Evolutionary conservation across 2,797 vertebrate genomes (phyloP).

Genomic region (Halcyon leucocephala): DNA sequence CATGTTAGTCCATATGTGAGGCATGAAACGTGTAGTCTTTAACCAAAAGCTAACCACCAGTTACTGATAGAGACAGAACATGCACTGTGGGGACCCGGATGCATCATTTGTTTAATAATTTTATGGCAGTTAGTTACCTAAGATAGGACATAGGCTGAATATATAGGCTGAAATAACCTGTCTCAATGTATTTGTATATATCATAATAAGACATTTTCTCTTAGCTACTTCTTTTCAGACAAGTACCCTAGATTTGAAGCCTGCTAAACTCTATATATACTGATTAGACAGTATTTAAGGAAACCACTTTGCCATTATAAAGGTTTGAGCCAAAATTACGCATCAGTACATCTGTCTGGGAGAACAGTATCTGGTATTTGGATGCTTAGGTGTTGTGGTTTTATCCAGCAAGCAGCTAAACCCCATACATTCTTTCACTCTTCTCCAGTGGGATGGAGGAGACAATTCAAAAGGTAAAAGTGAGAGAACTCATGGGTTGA

Average conservation of each 20-base stretch:
- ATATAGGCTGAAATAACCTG: background rate
- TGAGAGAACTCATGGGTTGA: background rate
- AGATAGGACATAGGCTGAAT: background rate
- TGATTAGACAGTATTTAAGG: background rate
- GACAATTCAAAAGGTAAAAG: background rate
- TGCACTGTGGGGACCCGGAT: background rate
- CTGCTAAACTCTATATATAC: background rate
- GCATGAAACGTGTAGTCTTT: background rate
- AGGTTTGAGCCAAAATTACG: background rate
- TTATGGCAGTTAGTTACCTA: background rate
- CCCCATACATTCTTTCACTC: background rate
- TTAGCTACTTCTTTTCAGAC: background rate
- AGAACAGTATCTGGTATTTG: background rate
- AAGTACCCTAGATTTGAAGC: background rate
- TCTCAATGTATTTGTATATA: background rate
- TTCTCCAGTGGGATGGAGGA: background rate
- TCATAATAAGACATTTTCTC: background rate
- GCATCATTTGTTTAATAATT: background rate
- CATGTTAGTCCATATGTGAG: background rate
- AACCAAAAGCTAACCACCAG: background rate
- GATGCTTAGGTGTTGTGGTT: background rate
- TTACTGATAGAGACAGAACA: background rate
- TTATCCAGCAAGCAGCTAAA: background rate
- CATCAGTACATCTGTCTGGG: background rate
- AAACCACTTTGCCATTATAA: background rate